These are phyloP conservation scores for Pantala flavescens DNA, from an alignment of 1,140 invertebrate species.

Conservation along the genomic window DNA sequence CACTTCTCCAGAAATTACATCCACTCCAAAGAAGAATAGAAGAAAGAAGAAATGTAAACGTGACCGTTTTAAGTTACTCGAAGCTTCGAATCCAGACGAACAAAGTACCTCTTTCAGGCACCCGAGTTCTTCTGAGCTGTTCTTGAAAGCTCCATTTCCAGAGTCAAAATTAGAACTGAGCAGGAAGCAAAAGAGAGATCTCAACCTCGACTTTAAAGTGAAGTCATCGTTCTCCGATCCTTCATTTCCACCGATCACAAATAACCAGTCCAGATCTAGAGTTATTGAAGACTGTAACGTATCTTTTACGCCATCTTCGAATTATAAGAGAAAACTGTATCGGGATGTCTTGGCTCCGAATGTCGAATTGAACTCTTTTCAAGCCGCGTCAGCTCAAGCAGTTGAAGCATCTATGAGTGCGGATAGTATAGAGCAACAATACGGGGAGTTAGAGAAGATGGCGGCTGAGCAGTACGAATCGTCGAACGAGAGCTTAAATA, in stretches of 20 bases:
- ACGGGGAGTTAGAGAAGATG: neutral
- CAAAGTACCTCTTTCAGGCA: no score
- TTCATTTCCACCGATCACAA: neutral
- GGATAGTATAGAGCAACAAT: neutral
- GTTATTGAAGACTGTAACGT: neutral
- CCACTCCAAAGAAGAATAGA: no score
- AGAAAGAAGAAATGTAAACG: no score
- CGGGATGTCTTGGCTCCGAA: neutral
- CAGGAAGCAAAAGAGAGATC: no score
- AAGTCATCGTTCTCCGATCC: neutral
- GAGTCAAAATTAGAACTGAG: no score
- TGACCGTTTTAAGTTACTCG: no score
- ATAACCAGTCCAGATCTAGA: neutral
- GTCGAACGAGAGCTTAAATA: neutral
- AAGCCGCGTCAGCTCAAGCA: neutral
- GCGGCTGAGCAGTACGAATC: neutral
- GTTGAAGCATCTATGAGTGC: neutral
- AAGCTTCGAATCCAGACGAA: no score
- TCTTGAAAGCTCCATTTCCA: no score
- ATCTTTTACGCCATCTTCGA: neutral
- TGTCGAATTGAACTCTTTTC: neutral
- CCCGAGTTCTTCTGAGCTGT: no score
- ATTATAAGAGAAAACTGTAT: neutral
- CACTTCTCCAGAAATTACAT: no score
- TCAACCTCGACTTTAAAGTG: neutral